These are phyloP conservation scores for Pelmatolapia mariae DNA, from an alignment of 2,113 vertebrate genomes.

Conservation along the genomic window DNA sequence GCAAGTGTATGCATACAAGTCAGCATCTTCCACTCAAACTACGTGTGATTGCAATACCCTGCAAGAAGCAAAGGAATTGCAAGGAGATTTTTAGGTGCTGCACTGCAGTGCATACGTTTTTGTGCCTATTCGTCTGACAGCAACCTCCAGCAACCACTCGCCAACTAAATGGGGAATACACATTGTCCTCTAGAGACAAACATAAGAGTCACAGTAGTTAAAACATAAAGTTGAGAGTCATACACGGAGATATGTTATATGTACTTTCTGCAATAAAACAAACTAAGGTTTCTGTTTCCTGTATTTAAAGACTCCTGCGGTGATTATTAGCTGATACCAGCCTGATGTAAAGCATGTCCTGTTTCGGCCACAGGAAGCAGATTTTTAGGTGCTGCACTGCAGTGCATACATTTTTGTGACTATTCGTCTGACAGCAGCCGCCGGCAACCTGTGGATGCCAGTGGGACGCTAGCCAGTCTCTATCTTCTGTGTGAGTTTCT, in stretches of 20 bases:
- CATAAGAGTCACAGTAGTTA: background rate
- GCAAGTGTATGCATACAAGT: background rate
- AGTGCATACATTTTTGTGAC: background rate
- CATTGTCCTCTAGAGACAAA: background rate
- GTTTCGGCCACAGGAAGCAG: background rate
- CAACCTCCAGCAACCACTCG: background rate
- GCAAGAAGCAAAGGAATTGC: background rate
- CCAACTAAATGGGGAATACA: background rate
- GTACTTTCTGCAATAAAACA: background rate
- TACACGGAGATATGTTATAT: background rate
- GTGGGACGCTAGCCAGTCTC: background rate
- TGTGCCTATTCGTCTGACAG: background rate
- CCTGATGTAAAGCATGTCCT: background rate
- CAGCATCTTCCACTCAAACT: background rate
- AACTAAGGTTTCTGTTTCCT: background rate
- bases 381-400: background rate
- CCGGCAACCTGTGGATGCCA: background rate
- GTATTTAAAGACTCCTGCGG: background rate
- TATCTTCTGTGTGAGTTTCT: background rate
- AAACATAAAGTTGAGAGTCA: background rate
- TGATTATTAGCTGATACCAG: background rate
- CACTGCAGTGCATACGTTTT: background rate
- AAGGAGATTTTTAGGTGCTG: background rate
- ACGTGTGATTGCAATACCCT: background rate
- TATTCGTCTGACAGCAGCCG: background rate